These are phyloP conservation scores for Baccha elongata DNA, from an alignment of 2,888 invertebrate species.

Conservation along the genomic window DNA sequence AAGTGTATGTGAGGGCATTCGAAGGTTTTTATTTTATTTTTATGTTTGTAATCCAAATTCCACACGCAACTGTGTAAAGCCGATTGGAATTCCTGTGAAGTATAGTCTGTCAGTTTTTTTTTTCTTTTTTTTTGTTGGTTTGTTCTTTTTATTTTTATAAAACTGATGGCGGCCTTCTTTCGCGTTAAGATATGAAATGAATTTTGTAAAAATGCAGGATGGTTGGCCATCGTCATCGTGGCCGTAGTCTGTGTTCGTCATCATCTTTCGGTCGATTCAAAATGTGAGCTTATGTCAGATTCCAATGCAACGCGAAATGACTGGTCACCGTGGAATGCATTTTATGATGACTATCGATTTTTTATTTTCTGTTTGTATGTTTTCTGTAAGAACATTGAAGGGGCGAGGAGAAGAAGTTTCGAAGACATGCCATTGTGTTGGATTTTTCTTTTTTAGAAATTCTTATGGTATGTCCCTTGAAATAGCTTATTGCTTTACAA, in stretches of 20 bases:
- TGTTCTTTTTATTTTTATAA: slow-evolving; percentile 2
- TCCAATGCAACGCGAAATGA: slow-evolving; percentile 24
- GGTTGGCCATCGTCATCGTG: slow-evolving; percentile 11
- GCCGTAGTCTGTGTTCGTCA: not conserved
- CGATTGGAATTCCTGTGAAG: slow-evolving; percentile 59
- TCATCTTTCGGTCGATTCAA: slow-evolving; percentile 19
- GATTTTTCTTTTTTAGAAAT: not conserved
- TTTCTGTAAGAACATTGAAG: not conserved
- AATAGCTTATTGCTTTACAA: not conserved
- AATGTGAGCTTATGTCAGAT: slow-evolving; percentile 50
- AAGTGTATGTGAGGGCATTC: not conserved
- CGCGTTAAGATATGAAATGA: slow-evolving; percentile 30
- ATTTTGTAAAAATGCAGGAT: slow-evolving; percentile 51
- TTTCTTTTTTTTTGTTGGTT: not conserved
- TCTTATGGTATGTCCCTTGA: not conserved
- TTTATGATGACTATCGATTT: slow-evolving; percentile 40
- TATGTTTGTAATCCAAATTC: slow-evolving; percentile 65
- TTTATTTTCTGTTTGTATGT: slow-evolving; percentile 27
- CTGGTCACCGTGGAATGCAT: slow-evolving; percentile 48
- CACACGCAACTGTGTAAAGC: slow-evolving; percentile 55
- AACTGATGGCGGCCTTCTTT: slow-evolving; percentile 29
- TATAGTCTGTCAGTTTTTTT: not conserved
- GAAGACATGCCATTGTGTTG: not conserved
- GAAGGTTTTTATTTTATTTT: slow-evolving; percentile 30
- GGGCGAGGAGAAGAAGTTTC: not conserved